phyloP scores from a whole-genome alignment of 2,888 invertebrate species.

The Azorinus chamasolen region DNA sequence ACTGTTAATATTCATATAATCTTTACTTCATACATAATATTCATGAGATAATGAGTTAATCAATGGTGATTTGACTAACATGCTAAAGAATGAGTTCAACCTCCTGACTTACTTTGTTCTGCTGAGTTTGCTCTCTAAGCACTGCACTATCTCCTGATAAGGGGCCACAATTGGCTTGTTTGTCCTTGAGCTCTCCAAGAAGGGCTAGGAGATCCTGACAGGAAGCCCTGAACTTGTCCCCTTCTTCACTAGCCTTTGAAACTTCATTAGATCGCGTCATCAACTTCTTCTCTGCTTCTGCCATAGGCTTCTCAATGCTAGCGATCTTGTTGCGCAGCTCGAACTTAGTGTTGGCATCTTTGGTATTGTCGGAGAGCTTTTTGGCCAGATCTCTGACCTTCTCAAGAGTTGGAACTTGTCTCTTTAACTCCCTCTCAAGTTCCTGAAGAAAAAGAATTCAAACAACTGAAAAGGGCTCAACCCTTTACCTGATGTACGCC shows the following conservation, averaged over 20 bases:
- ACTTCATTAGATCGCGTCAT: constrained; percentile 56
- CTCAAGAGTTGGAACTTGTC: constrained; percentile 73
- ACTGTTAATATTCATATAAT: too few species aligned
- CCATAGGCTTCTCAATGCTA: constrained; percentile 95
- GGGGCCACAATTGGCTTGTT: constrained; percentile 76
- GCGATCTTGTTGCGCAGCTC: constrained; percentile 96
- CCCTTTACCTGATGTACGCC: too few species aligned
- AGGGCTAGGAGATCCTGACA: constrained; percentile 96
- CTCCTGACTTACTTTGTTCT: constrained; percentile 90
- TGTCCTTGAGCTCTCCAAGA: constrained; percentile 90
- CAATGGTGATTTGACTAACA: too few species aligned
- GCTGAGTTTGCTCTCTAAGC: constrained; percentile 94
- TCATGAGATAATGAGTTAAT: too few species aligned
- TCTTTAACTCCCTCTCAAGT: constrained; percentile 69
- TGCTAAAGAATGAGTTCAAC: neutral
- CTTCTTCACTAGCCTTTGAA: constrained; percentile 93
- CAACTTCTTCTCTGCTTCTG: constrained; percentile 90
- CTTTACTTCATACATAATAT: too few species aligned
- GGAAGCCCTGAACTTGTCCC: constrained; percentile 95
- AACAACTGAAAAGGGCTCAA: neutral
- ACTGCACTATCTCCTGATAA: constrained; percentile 95
- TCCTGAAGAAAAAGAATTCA: constrained; percentile 51
- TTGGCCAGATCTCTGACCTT: constrained; percentile 90
- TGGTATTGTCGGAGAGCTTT: constrained; percentile 93
- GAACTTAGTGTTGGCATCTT: constrained; percentile 95